Conservation (phyloP, 2,113 vertebrate species). For the Motacilla tschutschensis region DNA sequence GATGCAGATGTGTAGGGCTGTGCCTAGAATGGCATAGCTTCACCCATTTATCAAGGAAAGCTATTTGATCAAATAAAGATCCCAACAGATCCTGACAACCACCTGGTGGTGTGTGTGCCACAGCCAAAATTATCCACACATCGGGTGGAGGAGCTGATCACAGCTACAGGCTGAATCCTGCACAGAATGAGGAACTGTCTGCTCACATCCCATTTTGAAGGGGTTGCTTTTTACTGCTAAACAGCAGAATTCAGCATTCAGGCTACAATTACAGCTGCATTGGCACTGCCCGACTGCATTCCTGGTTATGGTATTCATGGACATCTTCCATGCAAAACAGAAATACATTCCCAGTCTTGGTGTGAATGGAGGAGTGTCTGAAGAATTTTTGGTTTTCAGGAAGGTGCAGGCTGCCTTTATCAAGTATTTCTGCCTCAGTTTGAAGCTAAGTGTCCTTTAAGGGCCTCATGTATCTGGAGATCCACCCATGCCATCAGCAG, state of each 20-base stretch:
- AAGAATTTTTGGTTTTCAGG: not conserved
- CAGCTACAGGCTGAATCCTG: not conserved
- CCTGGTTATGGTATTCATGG: not conserved
- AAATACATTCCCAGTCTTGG: not conserved
- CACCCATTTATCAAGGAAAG: not conserved
- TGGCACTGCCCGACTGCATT: not conserved
- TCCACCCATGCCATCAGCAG: not conserved
- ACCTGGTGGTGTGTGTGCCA: not conserved
- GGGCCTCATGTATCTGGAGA: accelerated
- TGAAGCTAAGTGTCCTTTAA: not conserved
- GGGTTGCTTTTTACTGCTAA: not conserved
- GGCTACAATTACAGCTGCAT: accelerated
- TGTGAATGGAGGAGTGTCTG: not conserved
- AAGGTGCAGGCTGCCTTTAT: not conserved
- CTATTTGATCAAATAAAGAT: conserved; percentile 15
- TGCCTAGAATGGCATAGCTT: not conserved
- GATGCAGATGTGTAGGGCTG: accelerated
- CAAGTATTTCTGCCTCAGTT: not conserved
- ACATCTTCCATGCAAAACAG: not conserved
- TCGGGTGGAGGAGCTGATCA: not conserved
- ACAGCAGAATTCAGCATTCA: not conserved
- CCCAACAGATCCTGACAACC: not conserved
- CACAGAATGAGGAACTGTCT: not conserved
- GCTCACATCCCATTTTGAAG: not conserved
- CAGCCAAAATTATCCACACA: conserved; percentile 1